Conservation (phyloP, 2,888 invertebrate genomes). For the Apodemia zela region DNA sequence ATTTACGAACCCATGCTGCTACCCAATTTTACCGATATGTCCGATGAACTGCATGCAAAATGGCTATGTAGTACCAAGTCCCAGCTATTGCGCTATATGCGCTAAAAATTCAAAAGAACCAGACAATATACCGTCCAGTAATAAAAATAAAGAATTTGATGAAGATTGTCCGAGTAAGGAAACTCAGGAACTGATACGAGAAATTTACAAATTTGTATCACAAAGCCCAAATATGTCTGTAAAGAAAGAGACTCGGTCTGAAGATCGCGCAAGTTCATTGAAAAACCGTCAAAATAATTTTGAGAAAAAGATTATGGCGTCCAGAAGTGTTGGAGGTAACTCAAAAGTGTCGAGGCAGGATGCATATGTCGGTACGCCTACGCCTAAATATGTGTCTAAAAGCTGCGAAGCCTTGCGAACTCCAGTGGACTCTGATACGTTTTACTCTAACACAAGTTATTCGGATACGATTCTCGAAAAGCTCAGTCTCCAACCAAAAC, state of each 20-base stretch:
- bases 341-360: conserved; percentile 48
- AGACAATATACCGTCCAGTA: conserved; percentile 37
- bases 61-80: conserved; percentile 48
- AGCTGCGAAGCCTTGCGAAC: conserved; percentile 67
- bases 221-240: conserved; percentile 42
- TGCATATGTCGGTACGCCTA: conserved; percentile 56
- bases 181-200: conserved; percentile 64
- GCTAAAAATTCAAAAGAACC: conserved; percentile 41
- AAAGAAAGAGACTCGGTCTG: conserved; percentile 33
- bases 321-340: conserved; percentile 53
- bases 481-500: conserved; percentile 48
- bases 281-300: conserved; percentile 24
- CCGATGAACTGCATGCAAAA: conserved; percentile 59
- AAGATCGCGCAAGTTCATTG: conserved; percentile 16
- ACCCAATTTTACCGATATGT: conserved; percentile 59
- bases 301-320: conserved; percentile 39
- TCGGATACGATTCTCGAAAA: conserved; percentile 63
- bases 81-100: conserved; percentile 54
- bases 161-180: conserved; percentile 38
- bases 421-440: conserved; percentile 40
- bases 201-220: conserved; percentile 64
- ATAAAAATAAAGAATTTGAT: conserved; percentile 35
- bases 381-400: conserved; percentile 56
- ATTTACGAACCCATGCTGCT: conserved; percentile 57
- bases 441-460: conserved; percentile 48